Evolutionary conservation across 2,797 vertebrate genomes (phyloP).

Genomic region (Momotus momota): DNA sequence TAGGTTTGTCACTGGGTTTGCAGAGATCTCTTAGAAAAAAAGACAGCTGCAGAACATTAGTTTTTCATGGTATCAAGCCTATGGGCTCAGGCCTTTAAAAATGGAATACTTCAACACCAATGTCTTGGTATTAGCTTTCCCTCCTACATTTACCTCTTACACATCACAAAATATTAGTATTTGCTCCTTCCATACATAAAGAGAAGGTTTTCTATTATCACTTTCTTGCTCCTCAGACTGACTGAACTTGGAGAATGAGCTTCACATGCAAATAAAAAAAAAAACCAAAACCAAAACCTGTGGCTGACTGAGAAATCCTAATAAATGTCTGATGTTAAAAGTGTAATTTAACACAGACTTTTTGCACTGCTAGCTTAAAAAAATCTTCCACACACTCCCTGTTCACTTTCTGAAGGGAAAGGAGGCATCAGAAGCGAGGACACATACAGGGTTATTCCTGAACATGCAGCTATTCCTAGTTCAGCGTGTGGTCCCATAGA

Average conservation of each 20-base stretch:
- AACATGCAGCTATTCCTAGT: neutral
- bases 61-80: neutral
- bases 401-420: neutral
- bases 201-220: neutral
- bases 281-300: fast-evolving
- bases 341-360: neutral
- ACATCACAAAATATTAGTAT: neutral
- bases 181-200: neutral
- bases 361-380: neutral
- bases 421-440: neutral
- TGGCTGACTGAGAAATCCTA: neutral
- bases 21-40: neutral
- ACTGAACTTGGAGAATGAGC: neutral
- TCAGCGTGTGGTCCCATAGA: neutral
- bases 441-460: neutral
- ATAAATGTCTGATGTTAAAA: neutral
- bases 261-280: neutral
- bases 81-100: neutral
- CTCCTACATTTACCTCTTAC: neutral
- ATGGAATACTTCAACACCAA: neutral
- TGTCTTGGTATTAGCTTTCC: neutral
- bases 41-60: constrained; percentile 8
- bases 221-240: neutral
- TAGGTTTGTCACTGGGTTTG: neutral
- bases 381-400: neutral